Conservation (phyloP, 2,113 vertebrate genomes). For the Geococcyx californianus region DNA sequence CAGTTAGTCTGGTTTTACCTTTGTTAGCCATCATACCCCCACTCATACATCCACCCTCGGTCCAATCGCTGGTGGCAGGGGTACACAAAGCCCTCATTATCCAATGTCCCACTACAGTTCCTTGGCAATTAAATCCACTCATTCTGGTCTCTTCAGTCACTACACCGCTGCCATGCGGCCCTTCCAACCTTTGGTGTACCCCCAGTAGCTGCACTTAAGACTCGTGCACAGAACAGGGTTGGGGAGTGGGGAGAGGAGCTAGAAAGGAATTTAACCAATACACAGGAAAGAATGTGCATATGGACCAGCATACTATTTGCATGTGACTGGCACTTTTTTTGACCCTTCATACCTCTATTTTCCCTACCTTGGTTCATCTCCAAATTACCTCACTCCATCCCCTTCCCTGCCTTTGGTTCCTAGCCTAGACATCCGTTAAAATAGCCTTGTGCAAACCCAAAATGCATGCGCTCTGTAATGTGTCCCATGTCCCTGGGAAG, state of each 20-base stretch:
- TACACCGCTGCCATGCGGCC: rapidly evolving
- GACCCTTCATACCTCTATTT: neutral
- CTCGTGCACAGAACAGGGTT: neutral
- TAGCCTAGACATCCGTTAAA: rapidly evolving
- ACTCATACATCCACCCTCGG: neutral
- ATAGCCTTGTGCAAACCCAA: neutral
- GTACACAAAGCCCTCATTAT: neutral
- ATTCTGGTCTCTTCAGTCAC: neutral
- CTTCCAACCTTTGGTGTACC: neutral
- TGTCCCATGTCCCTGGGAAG: neutral
- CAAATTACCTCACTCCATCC: neutral
- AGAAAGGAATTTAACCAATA: neutral
- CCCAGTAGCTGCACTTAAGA: rapidly evolving
- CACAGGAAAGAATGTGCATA: rapidly evolving
- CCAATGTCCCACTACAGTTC: neutral
- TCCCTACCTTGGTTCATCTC: neutral
- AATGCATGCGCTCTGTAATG: neutral
- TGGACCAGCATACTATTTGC: neutral
- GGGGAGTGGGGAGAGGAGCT: neutral
- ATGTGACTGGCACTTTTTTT: neutral
- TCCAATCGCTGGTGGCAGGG: neutral
- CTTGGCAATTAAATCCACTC: neutral
- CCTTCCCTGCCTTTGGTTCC: neutral
- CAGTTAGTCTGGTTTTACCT: neutral
- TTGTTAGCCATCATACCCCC: no score